Conservation (phyloP, 2,113 vertebrate genomes). For the Lepus europaeus region DNA sequence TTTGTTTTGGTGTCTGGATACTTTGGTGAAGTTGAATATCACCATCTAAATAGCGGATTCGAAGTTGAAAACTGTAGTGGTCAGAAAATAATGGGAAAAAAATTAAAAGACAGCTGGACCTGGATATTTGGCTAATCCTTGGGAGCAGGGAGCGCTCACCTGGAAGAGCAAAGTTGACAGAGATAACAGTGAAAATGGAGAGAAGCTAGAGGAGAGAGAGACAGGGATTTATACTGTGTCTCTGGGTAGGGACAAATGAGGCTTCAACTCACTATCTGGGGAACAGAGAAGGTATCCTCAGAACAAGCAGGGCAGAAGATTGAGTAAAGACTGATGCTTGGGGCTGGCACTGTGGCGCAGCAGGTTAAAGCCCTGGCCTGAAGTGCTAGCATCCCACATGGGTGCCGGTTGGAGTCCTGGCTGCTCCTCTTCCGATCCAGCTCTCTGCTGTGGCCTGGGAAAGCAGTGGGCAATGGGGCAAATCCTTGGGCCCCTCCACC, state of each 20-base stretch:
- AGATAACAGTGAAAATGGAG: not conserved
- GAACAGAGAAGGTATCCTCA: not conserved
- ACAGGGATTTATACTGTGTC: not conserved
- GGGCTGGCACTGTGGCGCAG: too few species aligned
- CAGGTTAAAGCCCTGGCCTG: too few species aligned
- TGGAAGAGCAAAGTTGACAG: conserved; percentile 15
- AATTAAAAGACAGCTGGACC: not conserved
- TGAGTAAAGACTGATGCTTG: not conserved
- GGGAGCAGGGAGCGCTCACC: not conserved
- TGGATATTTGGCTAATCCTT: not conserved
- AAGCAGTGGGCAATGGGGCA: too few species aligned
- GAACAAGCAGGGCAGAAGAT: not conserved
- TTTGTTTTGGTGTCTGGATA: too few species aligned
- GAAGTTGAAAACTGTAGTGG: not conserved
- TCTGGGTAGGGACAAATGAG: not conserved
- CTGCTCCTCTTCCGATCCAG: too few species aligned
- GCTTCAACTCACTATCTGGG: not conserved
- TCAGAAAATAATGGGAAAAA: not conserved
- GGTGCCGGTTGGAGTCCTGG: too few species aligned
- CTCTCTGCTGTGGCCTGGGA: too few species aligned
- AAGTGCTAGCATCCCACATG: too few species aligned
- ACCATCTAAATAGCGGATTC: not conserved
- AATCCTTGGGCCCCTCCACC: too few species aligned
- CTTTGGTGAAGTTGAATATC: too few species aligned
- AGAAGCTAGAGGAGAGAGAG: not conserved